Conservation (phyloP, 2,797 vertebrate genomes). For the Urophycis tenuis region DNA sequence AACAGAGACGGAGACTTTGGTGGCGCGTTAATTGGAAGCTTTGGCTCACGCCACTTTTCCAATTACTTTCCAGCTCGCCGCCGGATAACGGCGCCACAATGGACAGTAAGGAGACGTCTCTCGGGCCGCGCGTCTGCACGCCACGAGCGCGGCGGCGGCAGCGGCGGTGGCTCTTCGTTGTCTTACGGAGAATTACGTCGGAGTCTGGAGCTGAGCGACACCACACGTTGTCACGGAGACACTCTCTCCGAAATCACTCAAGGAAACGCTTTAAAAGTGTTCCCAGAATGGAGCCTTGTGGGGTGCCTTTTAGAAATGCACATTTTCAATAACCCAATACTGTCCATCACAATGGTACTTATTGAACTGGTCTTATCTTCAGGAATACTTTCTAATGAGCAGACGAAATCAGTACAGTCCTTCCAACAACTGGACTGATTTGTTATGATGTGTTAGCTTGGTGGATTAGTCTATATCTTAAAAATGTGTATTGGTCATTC, state of each 20-base stretch:
- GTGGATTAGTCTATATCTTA: background rate
- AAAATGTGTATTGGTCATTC: background rate
- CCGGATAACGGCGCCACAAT: slow-evolving; percentile 73
- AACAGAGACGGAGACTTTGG: slow-evolving; percentile 71
- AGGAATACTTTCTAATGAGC: background rate
- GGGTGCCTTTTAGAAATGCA: background rate
- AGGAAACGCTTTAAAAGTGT: background rate
- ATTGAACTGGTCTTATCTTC: background rate
- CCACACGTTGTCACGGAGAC: background rate
- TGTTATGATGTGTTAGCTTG: too few relatives aligned
- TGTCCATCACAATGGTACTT: background rate
- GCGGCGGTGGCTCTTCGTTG: slow-evolving; percentile 10
- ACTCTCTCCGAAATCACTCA: background rate
- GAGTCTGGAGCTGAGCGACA: background rate
- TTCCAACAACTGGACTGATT: too few relatives aligned
- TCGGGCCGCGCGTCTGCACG: slow-evolving; percentile 50
- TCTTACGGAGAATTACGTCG: background rate
- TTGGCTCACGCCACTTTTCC: slow-evolving; percentile 72
- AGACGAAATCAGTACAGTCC: background rate
- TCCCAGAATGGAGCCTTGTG: background rate
- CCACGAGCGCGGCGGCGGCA: slow-evolving; percentile 42
- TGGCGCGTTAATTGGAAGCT: slow-evolving; percentile 75
- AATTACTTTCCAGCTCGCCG: slow-evolving; percentile 81
- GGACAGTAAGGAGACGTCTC: slow-evolving; percentile 55
- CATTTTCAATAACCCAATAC: background rate